Percentiles rank a stretch among this genome's conserved stretches.
Conservation (phyloP, 2,113 vertebrate genomes). For the Dissostichus mawsoni region DNA sequence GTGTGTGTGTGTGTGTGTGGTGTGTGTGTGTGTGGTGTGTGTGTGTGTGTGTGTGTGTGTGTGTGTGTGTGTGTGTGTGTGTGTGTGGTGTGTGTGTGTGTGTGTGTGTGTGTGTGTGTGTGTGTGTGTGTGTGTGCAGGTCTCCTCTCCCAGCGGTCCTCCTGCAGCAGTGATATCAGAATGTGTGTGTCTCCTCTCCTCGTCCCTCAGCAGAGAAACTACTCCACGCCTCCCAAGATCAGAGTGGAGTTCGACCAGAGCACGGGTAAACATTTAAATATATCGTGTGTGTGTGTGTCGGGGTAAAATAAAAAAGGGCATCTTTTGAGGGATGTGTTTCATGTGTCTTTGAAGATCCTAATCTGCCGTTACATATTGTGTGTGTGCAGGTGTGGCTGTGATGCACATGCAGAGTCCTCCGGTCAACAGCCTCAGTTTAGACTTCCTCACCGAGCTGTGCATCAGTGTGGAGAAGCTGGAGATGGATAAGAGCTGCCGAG, state of each 20-base stretch:
- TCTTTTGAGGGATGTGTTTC: neutral
- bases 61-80: too few species aligned
- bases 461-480: conserved; percentile 94
- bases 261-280: conserved; percentile 74
- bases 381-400: conserved; percentile 85
- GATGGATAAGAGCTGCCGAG: conserved; percentile 88
- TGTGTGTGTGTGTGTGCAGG: conserved; percentile 46
- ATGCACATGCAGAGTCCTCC: conserved; percentile 91
- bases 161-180: conserved; percentile 58
- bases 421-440: conserved; percentile 93
- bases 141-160: conserved; percentile 58
- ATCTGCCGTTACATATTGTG: neutral
- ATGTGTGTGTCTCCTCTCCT: conserved; percentile 39
- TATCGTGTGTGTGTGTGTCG: neutral
- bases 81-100: too few species aligned
- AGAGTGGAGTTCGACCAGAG: conserved; percentile 86
- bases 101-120: neutral
- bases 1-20: neutral
- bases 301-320: neutral
- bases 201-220: conserved; percentile 61
- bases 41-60: neutral
- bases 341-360: neutral
- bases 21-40: too few species aligned
- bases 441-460: conserved; percentile 91
- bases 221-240: conserved; percentile 78